A percentile compares a stretch with the other conserved stretches of the same genome.
These are phyloP conservation scores for Lophotriccus pileatus DNA, from an alignment of 2,797 vertebrate genomes.

Conservation along the genomic window DNA sequence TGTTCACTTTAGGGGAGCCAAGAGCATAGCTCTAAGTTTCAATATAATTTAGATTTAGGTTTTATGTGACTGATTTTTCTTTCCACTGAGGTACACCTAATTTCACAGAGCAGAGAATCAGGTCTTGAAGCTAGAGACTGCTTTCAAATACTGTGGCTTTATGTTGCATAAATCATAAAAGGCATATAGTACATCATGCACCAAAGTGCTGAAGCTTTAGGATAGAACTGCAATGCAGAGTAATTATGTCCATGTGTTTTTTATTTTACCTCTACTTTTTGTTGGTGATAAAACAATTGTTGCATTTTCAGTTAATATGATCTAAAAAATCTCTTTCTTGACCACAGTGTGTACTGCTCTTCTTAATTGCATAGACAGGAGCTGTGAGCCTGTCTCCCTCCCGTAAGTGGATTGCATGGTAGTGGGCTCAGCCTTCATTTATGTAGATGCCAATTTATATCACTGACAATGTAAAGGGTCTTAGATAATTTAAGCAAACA, in stretches of 20 bases:
- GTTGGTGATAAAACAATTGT: not conserved
- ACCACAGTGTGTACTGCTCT: not conserved
- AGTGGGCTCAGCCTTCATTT: not conserved
- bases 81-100: not conserved
- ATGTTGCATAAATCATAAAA: not conserved
- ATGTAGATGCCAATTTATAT: not conserved
- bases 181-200: not conserved
- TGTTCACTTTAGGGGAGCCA: not conserved
- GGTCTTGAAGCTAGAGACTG: not conserved
- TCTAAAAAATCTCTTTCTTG: not conserved
- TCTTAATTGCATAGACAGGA: not conserved
- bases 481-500: not conserved
- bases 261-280: not conserved
- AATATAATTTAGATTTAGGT: not conserved
- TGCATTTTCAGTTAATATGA: not conserved
- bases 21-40: not conserved
- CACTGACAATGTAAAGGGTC: not conserved
- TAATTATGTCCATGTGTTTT: not conserved
- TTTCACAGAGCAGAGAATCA: slow-evolving; percentile 3
- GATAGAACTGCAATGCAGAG: not conserved
- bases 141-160: not conserved
- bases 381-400: not conserved
- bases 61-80: not conserved
- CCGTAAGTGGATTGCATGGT: not conserved
- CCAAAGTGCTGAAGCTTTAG: not conserved